These are phyloP conservation scores for Daubentonia madagascariensis DNA, from an alignment of 2,113 vertebrate species.

Conservation along the genomic window DNA sequence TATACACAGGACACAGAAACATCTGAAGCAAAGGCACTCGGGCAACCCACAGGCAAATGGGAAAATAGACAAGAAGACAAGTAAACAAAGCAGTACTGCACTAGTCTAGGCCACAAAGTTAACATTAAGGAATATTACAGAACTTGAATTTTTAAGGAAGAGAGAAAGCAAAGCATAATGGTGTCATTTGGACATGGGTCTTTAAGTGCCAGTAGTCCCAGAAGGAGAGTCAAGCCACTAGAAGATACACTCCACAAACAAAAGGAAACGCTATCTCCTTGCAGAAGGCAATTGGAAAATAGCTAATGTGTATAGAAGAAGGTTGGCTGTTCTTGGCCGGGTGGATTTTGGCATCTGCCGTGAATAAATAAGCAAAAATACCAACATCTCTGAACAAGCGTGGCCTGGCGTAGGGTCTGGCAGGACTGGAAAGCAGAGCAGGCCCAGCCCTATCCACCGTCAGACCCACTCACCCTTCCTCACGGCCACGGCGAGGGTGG, in stretches of 20 bases:
- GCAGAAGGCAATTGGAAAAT: neutral
- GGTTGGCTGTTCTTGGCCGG: neutral
- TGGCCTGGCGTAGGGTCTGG: neutral
- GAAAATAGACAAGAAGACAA: neutral
- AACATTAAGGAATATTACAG: neutral
- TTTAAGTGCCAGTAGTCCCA: neutral
- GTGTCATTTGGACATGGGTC: neutral
- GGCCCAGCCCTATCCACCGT: neutral
- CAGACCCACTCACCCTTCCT: constrained; percentile 85
- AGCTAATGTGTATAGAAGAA: fast-evolving
- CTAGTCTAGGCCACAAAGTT: neutral
- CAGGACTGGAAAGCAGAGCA: neutral
- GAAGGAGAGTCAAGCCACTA: too few relatives aligned
- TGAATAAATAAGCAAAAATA: neutral
- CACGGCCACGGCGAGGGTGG: constrained; percentile 83
- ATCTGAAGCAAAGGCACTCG: neutral
- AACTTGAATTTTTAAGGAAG: neutral
- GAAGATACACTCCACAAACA: neutral
- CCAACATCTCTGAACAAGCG: neutral
- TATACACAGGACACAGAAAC: neutral
- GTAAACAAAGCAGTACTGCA: neutral
- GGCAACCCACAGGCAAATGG: neutral
- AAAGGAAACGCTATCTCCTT: neutral
- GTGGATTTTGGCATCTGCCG: neutral
- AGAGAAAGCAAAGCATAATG: neutral